Conservation (phyloP, 2,888 invertebrate species). For the Isoperla grammatica region DNA sequence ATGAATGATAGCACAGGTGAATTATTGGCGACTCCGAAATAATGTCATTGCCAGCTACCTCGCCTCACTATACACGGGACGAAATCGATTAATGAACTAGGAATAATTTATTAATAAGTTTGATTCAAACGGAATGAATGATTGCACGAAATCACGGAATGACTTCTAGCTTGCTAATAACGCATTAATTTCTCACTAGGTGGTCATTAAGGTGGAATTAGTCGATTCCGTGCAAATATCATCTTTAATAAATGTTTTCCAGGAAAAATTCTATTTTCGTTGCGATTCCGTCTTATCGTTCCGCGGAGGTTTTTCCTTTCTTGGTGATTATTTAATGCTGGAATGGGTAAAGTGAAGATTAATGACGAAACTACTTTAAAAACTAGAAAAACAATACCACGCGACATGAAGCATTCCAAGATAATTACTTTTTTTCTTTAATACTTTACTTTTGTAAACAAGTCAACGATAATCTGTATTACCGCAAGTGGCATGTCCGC, state of each 20-base stretch:
- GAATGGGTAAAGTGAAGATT: too few relatives aligned
- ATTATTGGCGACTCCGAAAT: constrained; percentile 8
- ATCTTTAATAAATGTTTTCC: constrained; percentile 1
- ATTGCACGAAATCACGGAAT: constrained; percentile 21
- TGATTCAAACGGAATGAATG: constrained; percentile 15
- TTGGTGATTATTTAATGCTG: too few relatives aligned
- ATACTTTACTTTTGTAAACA: too few relatives aligned
- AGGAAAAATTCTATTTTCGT: too few relatives aligned
- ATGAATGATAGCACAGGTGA: neutral
- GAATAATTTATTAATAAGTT: constrained; percentile 14
- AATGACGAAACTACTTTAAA: too few relatives aligned
- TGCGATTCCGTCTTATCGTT: too few relatives aligned
- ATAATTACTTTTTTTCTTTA: too few relatives aligned
- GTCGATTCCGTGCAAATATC: constrained; percentile 10
- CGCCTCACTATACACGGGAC: neutral
- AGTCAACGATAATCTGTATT: too few relatives aligned
- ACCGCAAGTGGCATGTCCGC: too few relatives aligned
- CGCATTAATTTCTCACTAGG: constrained; percentile 5
- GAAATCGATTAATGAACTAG: constrained; percentile 14
- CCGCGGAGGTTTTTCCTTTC: too few relatives aligned
- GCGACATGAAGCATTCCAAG: too few relatives aligned
- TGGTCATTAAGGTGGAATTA: constrained; percentile 8
- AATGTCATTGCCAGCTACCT: constrained; percentile 10
- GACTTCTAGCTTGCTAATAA: neutral
- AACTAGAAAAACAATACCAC: too few relatives aligned